Conservation (phyloP, 2,113 vertebrate species). For the Neomonachus schauinslandi region DNA sequence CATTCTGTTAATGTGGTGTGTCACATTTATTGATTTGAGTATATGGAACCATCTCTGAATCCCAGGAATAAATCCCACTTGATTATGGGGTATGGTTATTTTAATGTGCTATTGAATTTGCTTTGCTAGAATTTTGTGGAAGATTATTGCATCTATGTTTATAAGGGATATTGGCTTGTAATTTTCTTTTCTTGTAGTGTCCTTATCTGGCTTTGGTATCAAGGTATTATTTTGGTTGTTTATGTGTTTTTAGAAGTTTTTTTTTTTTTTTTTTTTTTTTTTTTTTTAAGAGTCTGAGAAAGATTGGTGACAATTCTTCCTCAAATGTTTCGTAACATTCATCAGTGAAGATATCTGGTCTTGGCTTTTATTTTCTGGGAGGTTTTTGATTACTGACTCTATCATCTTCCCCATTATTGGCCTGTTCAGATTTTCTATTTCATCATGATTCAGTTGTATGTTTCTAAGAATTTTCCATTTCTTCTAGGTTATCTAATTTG, state of each 20-base stretch:
- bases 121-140: not conserved
- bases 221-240: too few species aligned
- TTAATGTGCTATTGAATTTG: not conserved
- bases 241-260: too few species aligned
- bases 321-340: not conserved
- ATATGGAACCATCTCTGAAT: not conserved
- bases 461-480: not conserved
- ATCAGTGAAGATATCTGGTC: not conserved
- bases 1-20: not conserved
- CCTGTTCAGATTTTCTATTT: not conserved
- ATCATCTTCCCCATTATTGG: not conserved
- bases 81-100: not conserved
- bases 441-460: not conserved
- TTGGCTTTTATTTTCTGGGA: not conserved
- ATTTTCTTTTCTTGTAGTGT: not conserved
- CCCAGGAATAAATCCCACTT: not conserved
- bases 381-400: not conserved
- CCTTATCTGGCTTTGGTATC: not conserved
- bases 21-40: not conserved
- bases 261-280: too few species aligned
- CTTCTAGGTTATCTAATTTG: not conserved
- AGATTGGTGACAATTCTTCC: not conserved
- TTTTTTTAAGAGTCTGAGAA: not conserved
- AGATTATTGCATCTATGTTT: not conserved
- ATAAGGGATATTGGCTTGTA: not conserved